phyloP scores from a whole-genome alignment of 2,888 invertebrate genomes.

The Nudaria mundana region DNA sequence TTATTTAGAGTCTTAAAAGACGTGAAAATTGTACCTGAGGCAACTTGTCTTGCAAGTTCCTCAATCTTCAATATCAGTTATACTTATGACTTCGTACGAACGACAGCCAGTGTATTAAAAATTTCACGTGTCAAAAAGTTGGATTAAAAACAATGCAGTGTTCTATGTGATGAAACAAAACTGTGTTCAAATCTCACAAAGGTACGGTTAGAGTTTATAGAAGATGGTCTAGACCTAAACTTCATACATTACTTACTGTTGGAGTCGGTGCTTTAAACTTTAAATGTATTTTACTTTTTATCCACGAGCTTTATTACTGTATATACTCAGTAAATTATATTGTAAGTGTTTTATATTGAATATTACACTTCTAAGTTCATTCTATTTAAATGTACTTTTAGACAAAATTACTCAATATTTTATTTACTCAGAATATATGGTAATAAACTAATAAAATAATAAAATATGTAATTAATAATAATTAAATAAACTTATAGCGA shows the following conservation, averaged over 20 bases:
- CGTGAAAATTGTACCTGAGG: slow-evolving; percentile 71
- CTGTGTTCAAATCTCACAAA: slow-evolving; percentile 56
- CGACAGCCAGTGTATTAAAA: slow-evolving; percentile 26
- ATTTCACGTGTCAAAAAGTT: slow-evolving; percentile 26
- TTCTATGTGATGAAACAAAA: slow-evolving; percentile 47
- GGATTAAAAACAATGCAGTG: slow-evolving; percentile 54
- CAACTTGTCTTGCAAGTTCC: slow-evolving; percentile 49
- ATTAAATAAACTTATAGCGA: too few species aligned
- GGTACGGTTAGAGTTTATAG: slow-evolving; percentile 34
- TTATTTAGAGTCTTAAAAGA: slow-evolving; percentile 45
- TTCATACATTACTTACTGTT: slow-evolving; percentile 16
- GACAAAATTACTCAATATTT: too few species aligned
- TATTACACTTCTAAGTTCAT: too few species aligned
- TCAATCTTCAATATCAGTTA: slow-evolving; percentile 57
- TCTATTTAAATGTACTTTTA: too few species aligned
- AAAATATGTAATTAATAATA: too few species aligned
- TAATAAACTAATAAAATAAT: too few species aligned
- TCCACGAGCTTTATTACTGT: slow-evolving; percentile 42
- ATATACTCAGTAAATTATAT: slow-evolving; percentile 36
- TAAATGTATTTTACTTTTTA: slow-evolving; percentile 41
- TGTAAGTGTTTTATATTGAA: slow-evolving; percentile 6
- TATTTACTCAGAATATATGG: too few species aligned
- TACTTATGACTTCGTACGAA: slow-evolving; percentile 51
- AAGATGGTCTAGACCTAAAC: slow-evolving; percentile 14
- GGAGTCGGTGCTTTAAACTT: slow-evolving; percentile 36